Conservation (phyloP, 2,113 vertebrate species). For the Gadus macrocephalus region DNA sequence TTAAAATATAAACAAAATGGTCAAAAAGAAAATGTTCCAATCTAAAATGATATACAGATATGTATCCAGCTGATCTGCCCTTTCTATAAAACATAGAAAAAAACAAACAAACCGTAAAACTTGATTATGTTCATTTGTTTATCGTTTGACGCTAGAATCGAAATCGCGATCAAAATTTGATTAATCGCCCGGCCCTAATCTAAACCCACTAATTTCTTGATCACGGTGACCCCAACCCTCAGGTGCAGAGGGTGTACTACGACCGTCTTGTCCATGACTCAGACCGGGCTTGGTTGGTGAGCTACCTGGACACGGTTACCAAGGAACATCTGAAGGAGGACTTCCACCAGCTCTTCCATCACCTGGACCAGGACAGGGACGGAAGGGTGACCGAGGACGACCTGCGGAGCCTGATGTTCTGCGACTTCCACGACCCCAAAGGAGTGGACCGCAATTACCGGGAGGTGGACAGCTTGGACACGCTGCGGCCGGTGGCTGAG, state of each 20-base stretch:
- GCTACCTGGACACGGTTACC: constrained; percentile 70
- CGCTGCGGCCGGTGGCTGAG: constrained; percentile 76
- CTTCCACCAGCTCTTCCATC: constrained; percentile 80
- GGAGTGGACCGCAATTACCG: constrained; percentile 82
- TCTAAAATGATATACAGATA: too few species aligned
- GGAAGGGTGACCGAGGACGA: constrained; percentile 84
- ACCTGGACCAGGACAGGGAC: constrained; percentile 77
- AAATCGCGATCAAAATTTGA: too few species aligned
- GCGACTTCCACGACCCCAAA: constrained; percentile 86
- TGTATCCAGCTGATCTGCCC: too few species aligned
- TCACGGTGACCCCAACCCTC: constrained; percentile 9
- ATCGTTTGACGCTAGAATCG: too few species aligned
- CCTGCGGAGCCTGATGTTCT: constrained; percentile 88
- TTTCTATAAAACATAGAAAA: too few species aligned
- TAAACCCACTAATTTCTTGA: not conserved
- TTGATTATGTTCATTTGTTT: too few species aligned
- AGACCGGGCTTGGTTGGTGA: constrained; percentile 81
- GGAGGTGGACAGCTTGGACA: constrained; percentile 73
- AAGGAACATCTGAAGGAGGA: constrained; percentile 73
- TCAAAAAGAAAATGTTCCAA: too few species aligned
- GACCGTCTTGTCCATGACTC: constrained; percentile 83
- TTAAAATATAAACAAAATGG: too few species aligned
- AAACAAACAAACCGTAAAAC: too few species aligned
- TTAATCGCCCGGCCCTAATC: too few species aligned
- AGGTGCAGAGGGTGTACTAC: constrained; percentile 89